Percentiles rank a stretch among this genome's conserved stretches.
Conservation (phyloP, 2,888 invertebrate genomes). For the Idaea dimidiata region DNA sequence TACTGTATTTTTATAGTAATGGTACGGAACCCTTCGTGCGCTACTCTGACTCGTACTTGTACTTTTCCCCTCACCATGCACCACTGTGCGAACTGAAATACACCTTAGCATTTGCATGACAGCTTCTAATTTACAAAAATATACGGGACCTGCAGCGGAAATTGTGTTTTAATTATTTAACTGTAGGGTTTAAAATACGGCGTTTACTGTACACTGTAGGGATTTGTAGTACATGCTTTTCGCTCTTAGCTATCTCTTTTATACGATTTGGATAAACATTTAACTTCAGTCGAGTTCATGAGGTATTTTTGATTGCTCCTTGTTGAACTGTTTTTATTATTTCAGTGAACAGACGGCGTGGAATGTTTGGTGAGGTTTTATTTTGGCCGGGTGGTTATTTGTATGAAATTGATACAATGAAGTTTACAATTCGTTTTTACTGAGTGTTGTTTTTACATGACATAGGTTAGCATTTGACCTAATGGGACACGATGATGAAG, state of each 20-base stretch:
- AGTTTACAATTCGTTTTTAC: background rate
- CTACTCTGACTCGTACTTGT: no score
- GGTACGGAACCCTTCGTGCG: no score
- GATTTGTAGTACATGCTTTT: slow-evolving; percentile 37
- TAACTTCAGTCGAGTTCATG: slow-evolving; percentile 46
- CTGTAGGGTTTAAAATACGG: slow-evolving; percentile 32
- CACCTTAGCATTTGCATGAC: slow-evolving; percentile 35
- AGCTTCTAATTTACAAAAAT: slow-evolving; percentile 31
- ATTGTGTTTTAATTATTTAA: slow-evolving; percentile 32
- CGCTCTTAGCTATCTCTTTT: slow-evolving; percentile 45
- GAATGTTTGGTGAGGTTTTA: slow-evolving; percentile 20
- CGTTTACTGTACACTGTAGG: slow-evolving; percentile 26
- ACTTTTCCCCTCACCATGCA: slow-evolving; percentile 27
- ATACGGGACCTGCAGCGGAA: slow-evolving; percentile 12
- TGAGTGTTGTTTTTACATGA: no score
- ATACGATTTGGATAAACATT: slow-evolving; percentile 50
- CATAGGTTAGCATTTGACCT: no score
- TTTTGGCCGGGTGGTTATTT: slow-evolving; percentile 12
- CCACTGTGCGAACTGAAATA: slow-evolving; percentile 43
- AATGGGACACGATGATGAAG: no score
- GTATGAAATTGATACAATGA: slow-evolving; percentile 10
- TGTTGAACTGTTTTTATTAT: slow-evolving; percentile 19
- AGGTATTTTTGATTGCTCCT: slow-evolving; percentile 38
- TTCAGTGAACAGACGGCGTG: background rate
- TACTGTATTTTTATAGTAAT: no score